These are phyloP conservation scores for Pithys albifrons DNA, from an alignment of 2,113 vertebrate genomes.

Conservation along the genomic window DNA sequence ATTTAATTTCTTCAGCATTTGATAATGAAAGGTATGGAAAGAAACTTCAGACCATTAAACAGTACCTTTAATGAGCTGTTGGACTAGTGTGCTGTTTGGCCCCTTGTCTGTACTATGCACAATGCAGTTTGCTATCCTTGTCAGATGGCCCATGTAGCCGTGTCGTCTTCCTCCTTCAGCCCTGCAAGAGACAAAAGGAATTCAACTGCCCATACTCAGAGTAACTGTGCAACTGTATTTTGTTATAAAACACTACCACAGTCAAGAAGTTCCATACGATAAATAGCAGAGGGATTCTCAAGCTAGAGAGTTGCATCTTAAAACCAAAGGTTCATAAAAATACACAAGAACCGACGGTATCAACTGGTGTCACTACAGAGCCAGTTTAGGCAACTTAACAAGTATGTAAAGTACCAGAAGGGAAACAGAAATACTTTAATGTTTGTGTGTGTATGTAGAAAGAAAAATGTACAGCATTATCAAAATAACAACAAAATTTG, in stretches of 20 bases:
- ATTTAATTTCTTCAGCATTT: neutral
- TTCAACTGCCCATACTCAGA: neutral
- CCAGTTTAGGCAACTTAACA: neutral
- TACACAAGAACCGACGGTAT: neutral
- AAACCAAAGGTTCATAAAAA: neutral
- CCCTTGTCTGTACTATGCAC: constrained; percentile 95
- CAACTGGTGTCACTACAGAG: neutral
- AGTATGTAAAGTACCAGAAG: neutral
- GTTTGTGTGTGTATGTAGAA: neutral
- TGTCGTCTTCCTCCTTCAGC: constrained; percentile 90
- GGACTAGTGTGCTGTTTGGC: constrained; percentile 85
- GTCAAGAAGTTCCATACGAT: neutral
- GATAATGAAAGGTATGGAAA: neutral
- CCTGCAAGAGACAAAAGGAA: constrained; percentile 69
- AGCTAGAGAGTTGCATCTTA: neutral
- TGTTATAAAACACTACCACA: neutral
- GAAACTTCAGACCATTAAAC: neutral
- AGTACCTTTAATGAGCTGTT: constrained; percentile 90
- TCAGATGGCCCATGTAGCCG: constrained; percentile 97
- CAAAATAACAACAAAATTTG: neutral
- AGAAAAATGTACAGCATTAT: neutral
- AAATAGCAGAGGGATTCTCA: neutral
- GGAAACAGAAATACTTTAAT: neutral
- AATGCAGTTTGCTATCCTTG: constrained; percentile 95
- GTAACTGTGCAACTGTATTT: rapidly evolving